These are phyloP conservation scores for Stenopsyche tienmushanensis DNA, from an alignment of 1,140 invertebrate species.

Conservation along the genomic window DNA sequence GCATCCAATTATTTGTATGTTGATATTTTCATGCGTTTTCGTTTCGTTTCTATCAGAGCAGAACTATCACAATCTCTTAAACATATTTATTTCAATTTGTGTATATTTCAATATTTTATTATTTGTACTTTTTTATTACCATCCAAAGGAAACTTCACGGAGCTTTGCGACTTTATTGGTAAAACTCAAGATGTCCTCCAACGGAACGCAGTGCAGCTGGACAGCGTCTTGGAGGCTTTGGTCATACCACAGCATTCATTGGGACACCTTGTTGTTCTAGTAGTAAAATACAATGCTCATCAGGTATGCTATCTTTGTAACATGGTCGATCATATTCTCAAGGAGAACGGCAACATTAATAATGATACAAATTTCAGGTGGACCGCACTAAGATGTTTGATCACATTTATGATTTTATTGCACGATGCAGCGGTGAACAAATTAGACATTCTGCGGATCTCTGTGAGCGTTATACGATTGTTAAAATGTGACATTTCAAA, in stretches of 20 bases:
- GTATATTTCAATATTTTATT: too few relatives aligned
- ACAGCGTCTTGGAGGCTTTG: constrained; percentile 85
- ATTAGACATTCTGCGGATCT: constrained; percentile 78
- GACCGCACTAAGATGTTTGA: constrained; percentile 60
- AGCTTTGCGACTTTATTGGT: constrained; percentile 75
- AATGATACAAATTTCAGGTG: too few relatives aligned
- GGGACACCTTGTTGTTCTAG: constrained; percentile 82
- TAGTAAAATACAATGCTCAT: constrained; percentile 68
- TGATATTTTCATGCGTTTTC: too few relatives aligned
- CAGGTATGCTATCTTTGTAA: constrained; percentile 47
- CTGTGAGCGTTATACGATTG: constrained; percentile 65
- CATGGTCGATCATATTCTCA: too few relatives aligned
- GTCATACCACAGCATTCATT: constrained; percentile 88
- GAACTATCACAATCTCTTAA: too few relatives aligned
- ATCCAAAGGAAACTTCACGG: constrained; percentile 84
- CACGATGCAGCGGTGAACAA: constrained; percentile 84
- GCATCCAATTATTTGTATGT: too few relatives aligned
- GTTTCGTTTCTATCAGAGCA: too few relatives aligned
- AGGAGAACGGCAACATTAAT: too few relatives aligned
- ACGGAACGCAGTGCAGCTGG: constrained; percentile 80
- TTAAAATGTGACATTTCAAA: neutral
- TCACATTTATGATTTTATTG: constrained; percentile 81
- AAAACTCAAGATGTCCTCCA: constrained; percentile 79
- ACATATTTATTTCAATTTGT: too few relatives aligned
- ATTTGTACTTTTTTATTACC: too few relatives aligned